Base-by-base conservation (phyloP, 1,140 invertebrate species). In the Heliconius melpomene region DNA sequence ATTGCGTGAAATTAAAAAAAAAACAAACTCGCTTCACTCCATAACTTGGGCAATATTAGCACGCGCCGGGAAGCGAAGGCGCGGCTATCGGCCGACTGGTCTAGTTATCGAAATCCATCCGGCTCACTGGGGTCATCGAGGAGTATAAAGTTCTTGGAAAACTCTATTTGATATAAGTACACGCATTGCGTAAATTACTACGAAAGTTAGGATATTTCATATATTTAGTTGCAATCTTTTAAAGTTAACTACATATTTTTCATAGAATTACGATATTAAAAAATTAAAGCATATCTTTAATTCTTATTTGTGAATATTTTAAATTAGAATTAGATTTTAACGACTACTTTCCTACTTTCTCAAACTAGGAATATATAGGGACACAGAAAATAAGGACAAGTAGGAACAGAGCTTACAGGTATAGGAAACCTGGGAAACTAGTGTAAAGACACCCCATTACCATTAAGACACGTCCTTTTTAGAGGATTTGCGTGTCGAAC, bases 51-150 rank as follows among this genome's bases (percentile, higher is more conserved):
- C 72, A 75, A 71, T 80, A 83, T 84, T 74, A 90, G 90, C 89
- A 90, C 91, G 90, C 88, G 90, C 90, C 87, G 85, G 89, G 88
- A 92, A 90, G 86, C 87, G 87, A 88, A 84, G 88, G 82, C 89
- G 86, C 89, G 85, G 80, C 82, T 88, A 90, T 88, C 89, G 88
- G 82, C 82, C 84, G 78, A 82, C 83, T 85, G 86, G 82, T 88
- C 90, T 82, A 89, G 85, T 89, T 90, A 89, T 87, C 85, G 79
- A 86, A 83, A 85, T 85, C 85, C 89, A 88, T 90, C 87, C 88
- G 86, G 85, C 81, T 82, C 74, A 16, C 75, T 71, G 71, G 83
- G 84, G 84, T 85, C 84, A 85, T 77, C 40, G n/a, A 52, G 8
- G 38, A 50, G 75, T 70, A 38, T 66, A 54, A 75, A 9, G 74